Conservation (phyloP, 23 tunicate genomes). For the Aplidium turbinatum region DNA sequence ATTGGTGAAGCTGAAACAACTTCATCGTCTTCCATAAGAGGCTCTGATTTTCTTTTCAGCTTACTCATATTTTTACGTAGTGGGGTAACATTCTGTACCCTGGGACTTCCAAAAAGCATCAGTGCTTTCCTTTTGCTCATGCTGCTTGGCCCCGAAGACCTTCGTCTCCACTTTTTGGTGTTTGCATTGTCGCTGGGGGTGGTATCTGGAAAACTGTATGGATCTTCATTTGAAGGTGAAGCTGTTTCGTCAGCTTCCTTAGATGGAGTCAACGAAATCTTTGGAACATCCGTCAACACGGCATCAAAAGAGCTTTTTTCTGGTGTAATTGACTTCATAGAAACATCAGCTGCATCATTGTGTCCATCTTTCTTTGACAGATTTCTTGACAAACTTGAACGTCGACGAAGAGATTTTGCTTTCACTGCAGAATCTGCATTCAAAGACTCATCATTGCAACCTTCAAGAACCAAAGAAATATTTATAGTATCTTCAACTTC, state of each 20-base stretch:
- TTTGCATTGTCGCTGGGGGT: not conserved
- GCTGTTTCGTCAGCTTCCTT: not conserved
- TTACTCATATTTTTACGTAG: constrained; percentile 33
- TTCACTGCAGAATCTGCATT: too few species aligned
- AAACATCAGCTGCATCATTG: too few species aligned
- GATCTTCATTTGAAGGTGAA: constrained; percentile 5
- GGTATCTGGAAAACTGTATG: constrained; percentile 27
- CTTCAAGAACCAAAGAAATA: too few species aligned
- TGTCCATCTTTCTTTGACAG: too few species aligned
- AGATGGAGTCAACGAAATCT: constrained; percentile 21
- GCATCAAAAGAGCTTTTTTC: not conserved
- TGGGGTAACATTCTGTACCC: constrained; percentile 17
- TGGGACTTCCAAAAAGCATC: constrained; percentile 47
- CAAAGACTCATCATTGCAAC: too few species aligned
- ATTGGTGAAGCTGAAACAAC: not conserved
- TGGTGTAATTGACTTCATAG: not conserved
- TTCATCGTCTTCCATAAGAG: constrained; percentile 22
- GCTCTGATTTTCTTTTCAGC: constrained; percentile 29
- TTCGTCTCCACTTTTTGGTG: constrained; percentile 28
- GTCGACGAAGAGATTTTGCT: too few species aligned
- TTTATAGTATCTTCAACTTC: too few species aligned
- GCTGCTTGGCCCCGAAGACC: constrained; percentile 15
- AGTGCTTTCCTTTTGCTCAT: constrained; percentile 31
- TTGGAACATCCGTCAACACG: not conserved
- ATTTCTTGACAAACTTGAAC: too few species aligned